Base-by-base conservation (phyloP, 1,140 invertebrate genomes). In the Centruroides vittatus region DNA sequence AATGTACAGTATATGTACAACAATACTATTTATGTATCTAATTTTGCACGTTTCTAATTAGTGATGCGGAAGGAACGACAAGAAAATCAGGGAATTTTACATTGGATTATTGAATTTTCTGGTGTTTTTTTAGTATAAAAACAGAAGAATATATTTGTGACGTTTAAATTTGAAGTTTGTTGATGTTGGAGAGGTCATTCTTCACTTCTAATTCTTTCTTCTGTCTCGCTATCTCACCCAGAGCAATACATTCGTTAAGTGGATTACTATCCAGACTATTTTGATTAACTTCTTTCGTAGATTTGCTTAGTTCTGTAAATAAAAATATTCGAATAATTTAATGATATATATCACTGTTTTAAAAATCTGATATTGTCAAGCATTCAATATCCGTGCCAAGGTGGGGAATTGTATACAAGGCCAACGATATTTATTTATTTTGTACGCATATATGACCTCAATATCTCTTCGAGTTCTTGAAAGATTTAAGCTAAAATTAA, bases 171-270 rank as follows among this genome's bases (percentile, higher is more conserved):
- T 41, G 5, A 41, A 41, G 5, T 41, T 41, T 41, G 41, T 41
- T 41, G 5, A 41, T 41, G 41, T 8, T 41, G 41, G 41, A 41
- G 8, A 41, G 41, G 8, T 41, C 41, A 8, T 41, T 41, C 41
- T 41, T 41, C 41, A 6, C 41, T 6, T 5, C 41, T 41, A 41
- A 41, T 8, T 41, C 41, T 41, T 41, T 41, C 8, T 41, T 5
- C 41, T 41, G 41, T 51, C 54, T 61, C 11, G 53, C 54, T 56
- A 61, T 58, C 50, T 62, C 51, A 50, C 59, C 61, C 12, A 62
- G n/a, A 35, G 55, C 59, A n/a, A 62, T 62, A 53, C 61, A 62
- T 9, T 62, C 61, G 12, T 62, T 62, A 10, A 59, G 57, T 6
- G 61, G 59, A 8, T 57, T 55, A 36, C 49, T 54, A 35, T 57